Evolutionary conservation across 2,113 vertebrate species (phyloP).

Genomic region (Protomyctophum bolini): DNA sequence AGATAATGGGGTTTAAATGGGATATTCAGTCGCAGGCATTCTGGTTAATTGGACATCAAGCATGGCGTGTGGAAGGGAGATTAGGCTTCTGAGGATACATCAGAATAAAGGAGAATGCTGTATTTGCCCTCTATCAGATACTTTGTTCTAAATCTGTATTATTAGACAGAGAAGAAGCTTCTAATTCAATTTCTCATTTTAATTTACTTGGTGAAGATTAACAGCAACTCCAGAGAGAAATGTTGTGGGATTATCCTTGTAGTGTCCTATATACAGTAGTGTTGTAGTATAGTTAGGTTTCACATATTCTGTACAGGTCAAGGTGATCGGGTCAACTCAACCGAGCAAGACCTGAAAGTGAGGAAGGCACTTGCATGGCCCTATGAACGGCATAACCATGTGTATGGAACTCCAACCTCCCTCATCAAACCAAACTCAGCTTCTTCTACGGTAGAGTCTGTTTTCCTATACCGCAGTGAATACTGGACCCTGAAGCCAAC

Average conservation of each 20-base stretch:
- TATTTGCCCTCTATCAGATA: conserved; percentile 68
- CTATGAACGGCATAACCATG: no score
- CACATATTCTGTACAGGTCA: conserved; percentile 21
- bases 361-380: no score
- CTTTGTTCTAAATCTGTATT: conserved; percentile 70
- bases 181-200: conserved; percentile 74
- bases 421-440: no score
- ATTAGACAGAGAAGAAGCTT: conserved; percentile 67
- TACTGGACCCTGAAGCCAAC: no score
- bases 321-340: conserved; percentile 3
- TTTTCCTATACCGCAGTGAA: no score
- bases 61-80: conserved; percentile 63
- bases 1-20: conserved; percentile 67
- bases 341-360: no score
- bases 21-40: conserved; percentile 67
- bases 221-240: conserved; percentile 60
- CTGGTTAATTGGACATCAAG: conserved; percentile 76
- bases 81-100: conserved; percentile 69
- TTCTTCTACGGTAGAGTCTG: no score
- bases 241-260: conserved; percentile 62
- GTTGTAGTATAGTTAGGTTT: conserved; percentile 20
- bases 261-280: conserved; percentile 28
- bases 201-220: conserved; percentile 67
- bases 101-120: conserved; percentile 57
- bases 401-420: no score